Evolutionary conservation across 2,797 vertebrate species (phyloP).

Genomic region (Acropternis orthonyx): DNA sequence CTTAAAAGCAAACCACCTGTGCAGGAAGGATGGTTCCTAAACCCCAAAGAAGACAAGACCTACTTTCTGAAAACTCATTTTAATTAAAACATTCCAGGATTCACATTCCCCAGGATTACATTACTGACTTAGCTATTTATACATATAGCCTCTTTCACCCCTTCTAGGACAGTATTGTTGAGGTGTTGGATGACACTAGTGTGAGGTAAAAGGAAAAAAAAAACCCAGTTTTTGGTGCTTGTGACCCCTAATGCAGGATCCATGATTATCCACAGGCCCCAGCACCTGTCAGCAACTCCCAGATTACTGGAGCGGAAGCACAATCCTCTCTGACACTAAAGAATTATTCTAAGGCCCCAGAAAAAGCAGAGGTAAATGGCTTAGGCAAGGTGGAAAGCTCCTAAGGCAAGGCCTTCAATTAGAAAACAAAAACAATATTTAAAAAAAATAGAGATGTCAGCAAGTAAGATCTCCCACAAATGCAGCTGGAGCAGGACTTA

Average conservation of each 20-base stretch:
- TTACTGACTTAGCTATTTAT: conserved; percentile 7
- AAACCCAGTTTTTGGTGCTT: neutral
- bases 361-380: conserved; percentile 3
- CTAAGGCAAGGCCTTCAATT: neutral
- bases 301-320: neutral
- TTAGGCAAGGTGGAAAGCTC: neutral
- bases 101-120: conserved; percentile 22
- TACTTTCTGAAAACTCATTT: conserved; percentile 22
- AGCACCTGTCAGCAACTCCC: conserved; percentile 14
- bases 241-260: neutral
- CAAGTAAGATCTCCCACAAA: neutral
- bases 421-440: neutral
- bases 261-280: neutral
- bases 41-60: neutral
- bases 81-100: conserved; percentile 63
- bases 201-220: neutral
- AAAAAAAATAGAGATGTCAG: neutral
- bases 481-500: neutral
- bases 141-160: neutral
- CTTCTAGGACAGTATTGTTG: neutral
- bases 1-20: conserved; percentile 49
- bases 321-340: conserved; percentile 11
- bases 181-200: neutral
- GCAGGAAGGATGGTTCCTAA: conserved; percentile 18
- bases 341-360: neutral